These are phyloP conservation scores for Leptobrachium leishanense DNA, from an alignment of 2,113 vertebrate genomes.

Conservation along the genomic window DNA sequence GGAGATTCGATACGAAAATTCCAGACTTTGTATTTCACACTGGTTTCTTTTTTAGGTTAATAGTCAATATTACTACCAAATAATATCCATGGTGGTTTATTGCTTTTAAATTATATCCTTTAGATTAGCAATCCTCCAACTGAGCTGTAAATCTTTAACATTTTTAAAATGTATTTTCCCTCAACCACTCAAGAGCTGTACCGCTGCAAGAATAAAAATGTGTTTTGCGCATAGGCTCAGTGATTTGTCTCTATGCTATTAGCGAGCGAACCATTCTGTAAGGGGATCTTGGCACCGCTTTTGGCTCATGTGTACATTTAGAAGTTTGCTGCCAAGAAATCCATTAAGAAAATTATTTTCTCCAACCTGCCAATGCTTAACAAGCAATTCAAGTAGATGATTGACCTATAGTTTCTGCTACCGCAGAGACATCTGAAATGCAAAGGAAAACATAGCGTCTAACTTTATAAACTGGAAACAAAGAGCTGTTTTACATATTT, in stretches of 20 bases:
- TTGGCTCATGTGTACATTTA: slow-evolving; percentile 14
- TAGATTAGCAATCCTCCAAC: neutral
- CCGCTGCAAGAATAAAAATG: neutral
- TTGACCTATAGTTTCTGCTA: slow-evolving; percentile 16
- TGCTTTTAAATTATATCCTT: slow-evolving; percentile 16
- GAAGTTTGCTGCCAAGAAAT: slow-evolving; percentile 28
- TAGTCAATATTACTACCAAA: neutral
- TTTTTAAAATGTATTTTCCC: slow-evolving; percentile 20
- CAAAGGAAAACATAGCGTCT: neutral
- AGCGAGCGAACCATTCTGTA: slow-evolving; percentile 3
- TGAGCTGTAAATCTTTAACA: neutral
- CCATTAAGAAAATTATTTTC: slow-evolving; percentile 38
- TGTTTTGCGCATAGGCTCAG: slow-evolving; percentile 12
- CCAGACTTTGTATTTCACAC: neutral
- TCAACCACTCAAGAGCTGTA: neutral
- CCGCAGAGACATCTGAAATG: too few species aligned
- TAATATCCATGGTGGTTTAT: neutral
- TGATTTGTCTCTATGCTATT: slow-evolving; percentile 9
- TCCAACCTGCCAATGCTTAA: slow-evolving; percentile 31
- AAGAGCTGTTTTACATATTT: too few species aligned
- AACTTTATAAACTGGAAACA: neutral
- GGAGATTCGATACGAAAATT: neutral
- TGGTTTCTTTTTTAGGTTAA: neutral
- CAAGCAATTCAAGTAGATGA: slow-evolving; percentile 41
- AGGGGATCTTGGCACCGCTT: slow-evolving; percentile 1